Percentiles rank a stretch among this genome's conserved stretches.
phyloP scores from a whole-genome alignment of 2,113 vertebrate genomes.

The Setophaga coronata region DNA sequence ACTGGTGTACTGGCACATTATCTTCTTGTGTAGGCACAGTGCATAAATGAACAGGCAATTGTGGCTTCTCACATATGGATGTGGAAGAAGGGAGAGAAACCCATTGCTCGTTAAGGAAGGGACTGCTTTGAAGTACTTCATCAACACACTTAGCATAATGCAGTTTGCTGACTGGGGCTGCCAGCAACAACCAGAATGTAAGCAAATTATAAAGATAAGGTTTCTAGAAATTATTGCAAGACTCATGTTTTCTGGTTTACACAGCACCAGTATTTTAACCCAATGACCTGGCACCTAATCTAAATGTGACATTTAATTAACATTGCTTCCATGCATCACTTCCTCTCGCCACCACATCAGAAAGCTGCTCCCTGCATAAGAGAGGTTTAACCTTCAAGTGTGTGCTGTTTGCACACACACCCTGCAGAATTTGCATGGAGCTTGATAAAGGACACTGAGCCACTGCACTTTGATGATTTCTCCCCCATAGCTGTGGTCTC shows the following conservation, averaged over 20 bases:
- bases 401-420: neutral
- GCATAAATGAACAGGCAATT: neutral
- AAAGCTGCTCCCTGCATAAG: neutral
- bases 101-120: fast-evolving
- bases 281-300: neutral
- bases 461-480: neutral
- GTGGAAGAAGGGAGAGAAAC: neutral
- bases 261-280: neutral
- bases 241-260: neutral
- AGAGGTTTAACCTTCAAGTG: neutral
- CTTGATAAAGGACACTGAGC: neutral
- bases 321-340: neutral
- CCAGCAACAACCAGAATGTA: neutral
- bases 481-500: neutral
- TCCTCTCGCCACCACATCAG: neutral
- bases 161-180: neutral
- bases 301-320: slow-evolving; percentile 25
- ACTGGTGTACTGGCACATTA: neutral
- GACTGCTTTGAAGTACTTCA: slow-evolving; percentile 16
- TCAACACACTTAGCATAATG: neutral
- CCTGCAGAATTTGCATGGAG: neutral
- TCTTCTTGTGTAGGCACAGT: neutral
- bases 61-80: neutral
- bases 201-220: neutral
- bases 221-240: neutral